Conservation (phyloP, 2,888 invertebrate genomes). For the Melieria crassipennis region DNA sequence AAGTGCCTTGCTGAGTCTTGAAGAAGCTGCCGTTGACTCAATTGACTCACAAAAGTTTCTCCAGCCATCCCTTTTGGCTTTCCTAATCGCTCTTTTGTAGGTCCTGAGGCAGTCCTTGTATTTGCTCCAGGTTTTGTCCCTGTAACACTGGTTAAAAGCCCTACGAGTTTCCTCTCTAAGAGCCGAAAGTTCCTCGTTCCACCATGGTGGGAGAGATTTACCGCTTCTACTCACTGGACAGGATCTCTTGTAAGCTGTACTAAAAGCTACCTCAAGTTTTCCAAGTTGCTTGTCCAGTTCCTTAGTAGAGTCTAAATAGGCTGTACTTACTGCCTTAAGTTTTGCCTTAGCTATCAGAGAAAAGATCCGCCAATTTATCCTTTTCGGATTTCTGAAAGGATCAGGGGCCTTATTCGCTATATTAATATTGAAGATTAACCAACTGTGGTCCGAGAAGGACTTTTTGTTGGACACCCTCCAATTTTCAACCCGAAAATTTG, state of each 20-base stretch:
- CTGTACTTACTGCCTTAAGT: neutral
- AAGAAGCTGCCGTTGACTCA: neutral
- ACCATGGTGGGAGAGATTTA: neutral
- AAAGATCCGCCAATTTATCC: neutral
- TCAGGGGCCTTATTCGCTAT: neutral
- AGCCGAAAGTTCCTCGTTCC: no score
- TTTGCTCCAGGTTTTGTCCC: no score
- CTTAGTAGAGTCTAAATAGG: neutral
- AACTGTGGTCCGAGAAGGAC: neutral
- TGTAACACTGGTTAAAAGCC: no score
- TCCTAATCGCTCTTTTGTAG: no score
- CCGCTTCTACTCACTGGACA: neutral
- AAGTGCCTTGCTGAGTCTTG: no score
- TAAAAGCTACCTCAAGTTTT: neutral
- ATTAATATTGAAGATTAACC: neutral
- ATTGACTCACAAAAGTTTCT: neutral
- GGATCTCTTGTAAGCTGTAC: neutral
- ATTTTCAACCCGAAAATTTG: no score
- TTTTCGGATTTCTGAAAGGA: neutral
- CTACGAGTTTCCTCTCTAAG: no score
- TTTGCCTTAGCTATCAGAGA: neutral
- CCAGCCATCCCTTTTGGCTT: no score
- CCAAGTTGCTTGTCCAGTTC: neutral
- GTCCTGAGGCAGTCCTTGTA: no score
- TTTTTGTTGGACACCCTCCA: neutral